Evolutionary conservation across 2,888 invertebrate species (phyloP).

Genomic region (Aspidiotus rigidus): DNA sequence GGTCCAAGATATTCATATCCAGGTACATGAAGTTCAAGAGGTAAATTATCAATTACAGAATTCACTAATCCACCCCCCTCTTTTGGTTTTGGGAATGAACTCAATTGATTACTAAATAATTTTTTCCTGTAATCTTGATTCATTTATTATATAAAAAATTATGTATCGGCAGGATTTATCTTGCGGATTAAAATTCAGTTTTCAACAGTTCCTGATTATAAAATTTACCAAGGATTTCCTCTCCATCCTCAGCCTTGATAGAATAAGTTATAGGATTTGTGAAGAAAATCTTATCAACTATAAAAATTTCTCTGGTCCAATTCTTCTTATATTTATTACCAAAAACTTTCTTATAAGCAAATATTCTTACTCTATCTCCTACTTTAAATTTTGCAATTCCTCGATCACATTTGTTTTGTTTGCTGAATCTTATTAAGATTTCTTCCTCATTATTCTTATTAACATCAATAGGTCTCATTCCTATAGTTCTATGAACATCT

Average conservation of each 20-base stretch:
- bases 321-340: constrained; percentile 5
- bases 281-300: background rate
- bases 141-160: constrained; percentile 5
- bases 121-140: constrained; percentile 5
- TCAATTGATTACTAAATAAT: constrained; percentile 8
- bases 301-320: constrained; percentile 4
- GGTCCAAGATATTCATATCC: constrained; percentile 10
- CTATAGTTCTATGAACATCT: constrained; percentile 12
- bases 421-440: constrained; percentile 10
- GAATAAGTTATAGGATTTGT: constrained; percentile 9
- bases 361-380: constrained; percentile 9
- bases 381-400: constrained; percentile 13
- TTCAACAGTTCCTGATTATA: constrained; percentile 8
- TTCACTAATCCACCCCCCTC: constrained; percentile 1
- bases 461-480: constrained; percentile 5
- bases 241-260: constrained; percentile 9
- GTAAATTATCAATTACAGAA: constrained; percentile 7
- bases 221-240: constrained; percentile 4
- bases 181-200: constrained; percentile 8
- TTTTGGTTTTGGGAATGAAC: constrained; percentile 7
- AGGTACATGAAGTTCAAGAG: constrained; percentile 8
- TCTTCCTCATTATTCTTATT: constrained; percentile 18
- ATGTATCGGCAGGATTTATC: background rate
- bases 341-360: background rate
- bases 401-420: constrained; percentile 11